Conservation (phyloP, 2,113 vertebrate species). For the Leptobrachium leishanense region DNA sequence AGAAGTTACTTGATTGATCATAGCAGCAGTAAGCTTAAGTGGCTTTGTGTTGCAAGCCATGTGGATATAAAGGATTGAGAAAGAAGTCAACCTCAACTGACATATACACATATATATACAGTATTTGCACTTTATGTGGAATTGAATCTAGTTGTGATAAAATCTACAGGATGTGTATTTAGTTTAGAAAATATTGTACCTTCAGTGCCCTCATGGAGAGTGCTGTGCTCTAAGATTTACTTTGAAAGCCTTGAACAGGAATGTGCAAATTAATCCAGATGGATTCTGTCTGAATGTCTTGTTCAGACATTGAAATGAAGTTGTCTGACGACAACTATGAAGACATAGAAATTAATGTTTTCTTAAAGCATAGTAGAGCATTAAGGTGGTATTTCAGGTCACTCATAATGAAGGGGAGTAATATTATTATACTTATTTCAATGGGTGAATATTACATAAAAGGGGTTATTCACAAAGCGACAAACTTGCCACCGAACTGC, state of each 20-base stretch:
- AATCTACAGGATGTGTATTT: not conserved
- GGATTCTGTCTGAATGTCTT: not conserved
- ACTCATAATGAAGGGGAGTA: too few relatives aligned
- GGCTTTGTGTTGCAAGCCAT: not conserved
- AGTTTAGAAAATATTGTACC: not conserved
- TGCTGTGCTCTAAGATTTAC: not conserved
- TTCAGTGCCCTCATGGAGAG: not conserved
- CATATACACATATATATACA: not conserved
- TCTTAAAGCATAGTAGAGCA: not conserved
- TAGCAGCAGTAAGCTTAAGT: not conserved
- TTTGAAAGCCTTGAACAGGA: not conserved
- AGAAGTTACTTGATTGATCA: not conserved
- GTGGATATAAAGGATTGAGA: slow-evolving; percentile 2
- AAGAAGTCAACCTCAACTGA: slow-evolving; percentile 10
- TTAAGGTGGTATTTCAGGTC: not conserved
- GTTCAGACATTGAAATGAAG: not conserved
- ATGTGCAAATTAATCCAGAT: not conserved
- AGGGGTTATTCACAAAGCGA: too few relatives aligned
- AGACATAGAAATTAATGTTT: not conserved
- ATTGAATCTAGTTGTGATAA: not conserved
- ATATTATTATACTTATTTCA: too few relatives aligned
- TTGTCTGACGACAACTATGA: too few relatives aligned
- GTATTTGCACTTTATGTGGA: not conserved
- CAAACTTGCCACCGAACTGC: too few relatives aligned
- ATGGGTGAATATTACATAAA: too few relatives aligned